A percentile compares a stretch with the other conserved stretches of the same genome.
Conservation (phyloP, 2,797 vertebrate genomes). For the Poecilia gillii region DNA sequence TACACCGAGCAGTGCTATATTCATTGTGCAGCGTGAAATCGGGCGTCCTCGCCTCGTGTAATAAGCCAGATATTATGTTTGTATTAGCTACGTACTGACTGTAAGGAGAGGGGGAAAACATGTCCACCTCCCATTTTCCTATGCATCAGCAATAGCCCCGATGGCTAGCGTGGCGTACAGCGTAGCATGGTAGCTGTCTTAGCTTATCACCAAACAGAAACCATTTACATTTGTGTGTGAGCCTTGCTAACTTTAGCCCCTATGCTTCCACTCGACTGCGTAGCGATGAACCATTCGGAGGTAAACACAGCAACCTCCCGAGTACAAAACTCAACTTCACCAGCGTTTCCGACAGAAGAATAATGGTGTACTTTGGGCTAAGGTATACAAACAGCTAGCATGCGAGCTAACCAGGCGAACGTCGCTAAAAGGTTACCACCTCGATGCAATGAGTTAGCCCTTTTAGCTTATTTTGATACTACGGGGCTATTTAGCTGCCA, state of each 20-base stretch:
- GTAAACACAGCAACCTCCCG: constrained; percentile 26
- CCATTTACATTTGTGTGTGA: constrained; percentile 34
- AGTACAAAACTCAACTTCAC: constrained; percentile 45
- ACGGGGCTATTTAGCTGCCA: constrained; percentile 12
- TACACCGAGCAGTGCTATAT: background rate
- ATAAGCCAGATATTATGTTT: constrained; percentile 58
- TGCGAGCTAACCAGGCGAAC: constrained; percentile 64
- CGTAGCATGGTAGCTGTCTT: constrained; percentile 77
- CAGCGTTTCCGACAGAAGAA: constrained; percentile 18
- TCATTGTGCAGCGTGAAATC: background rate
- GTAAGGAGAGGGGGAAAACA: constrained; percentile 78
- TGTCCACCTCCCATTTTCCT: constrained; percentile 87
- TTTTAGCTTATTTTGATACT: constrained; percentile 16
- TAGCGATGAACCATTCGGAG: background rate
- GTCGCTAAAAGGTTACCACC: constrained; percentile 54
- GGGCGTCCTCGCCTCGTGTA: constrained; percentile 24
- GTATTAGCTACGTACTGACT: constrained; percentile 73
- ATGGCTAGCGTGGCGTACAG: constrained; percentile 80
- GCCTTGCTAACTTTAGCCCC: constrained; percentile 37
- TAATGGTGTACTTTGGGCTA: constrained; percentile 53
- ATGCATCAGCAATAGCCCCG: constrained; percentile 83
- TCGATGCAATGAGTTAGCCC: constrained; percentile 30
- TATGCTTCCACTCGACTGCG: constrained; percentile 6
- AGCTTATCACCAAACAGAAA: constrained; percentile 57
- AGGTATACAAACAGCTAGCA: constrained; percentile 64